phyloP scores from a whole-genome alignment of 2,888 invertebrate genomes.

The Oxytorus armatus region DNA sequence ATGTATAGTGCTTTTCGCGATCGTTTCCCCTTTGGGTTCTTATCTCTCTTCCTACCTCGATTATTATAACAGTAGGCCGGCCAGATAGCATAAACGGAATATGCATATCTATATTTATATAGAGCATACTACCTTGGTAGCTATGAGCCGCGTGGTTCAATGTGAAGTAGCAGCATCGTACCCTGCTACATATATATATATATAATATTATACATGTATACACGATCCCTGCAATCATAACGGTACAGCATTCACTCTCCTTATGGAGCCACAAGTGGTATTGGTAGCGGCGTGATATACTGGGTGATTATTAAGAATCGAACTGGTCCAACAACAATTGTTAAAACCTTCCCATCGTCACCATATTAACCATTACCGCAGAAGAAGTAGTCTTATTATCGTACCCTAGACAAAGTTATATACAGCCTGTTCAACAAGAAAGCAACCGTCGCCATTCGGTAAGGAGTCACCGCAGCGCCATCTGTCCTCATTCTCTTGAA shows the following conservation, averaged over 20 bases:
- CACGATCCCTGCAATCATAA: constrained; percentile 80
- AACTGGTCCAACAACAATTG: constrained; percentile 67
- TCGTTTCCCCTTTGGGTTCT: constrained; percentile 53
- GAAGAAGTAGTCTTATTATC: constrained; percentile 27
- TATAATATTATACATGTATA: constrained; percentile 49
- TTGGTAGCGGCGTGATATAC: constrained; percentile 67
- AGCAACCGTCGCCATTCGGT: no score
- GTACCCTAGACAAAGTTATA: constrained; percentile 15
- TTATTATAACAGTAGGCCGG: constrained; percentile 80
- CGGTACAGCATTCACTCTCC: constrained; percentile 81
- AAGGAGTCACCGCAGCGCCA: no score
- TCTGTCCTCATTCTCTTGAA: no score
- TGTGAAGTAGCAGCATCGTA: constrained; percentile 53
- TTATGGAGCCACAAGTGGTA: constrained; percentile 67
- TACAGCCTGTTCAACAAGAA: no score
- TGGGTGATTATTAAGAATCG: constrained; percentile 71
- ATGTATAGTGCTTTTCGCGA: constrained; percentile 21
- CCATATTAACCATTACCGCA: constrained; percentile 20
- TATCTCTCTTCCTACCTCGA: constrained; percentile 76
- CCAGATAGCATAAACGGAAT: constrained; percentile 69
- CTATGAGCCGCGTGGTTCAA: constrained; percentile 47
- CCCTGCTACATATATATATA: no score
- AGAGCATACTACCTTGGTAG: constrained; percentile 34
- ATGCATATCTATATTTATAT: constrained; percentile 30
- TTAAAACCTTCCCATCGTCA: constrained; percentile 54